These are phyloP conservation scores for Harpegnathos saltator DNA, from an alignment of 1,140 invertebrate species.

Conservation along the genomic window DNA sequence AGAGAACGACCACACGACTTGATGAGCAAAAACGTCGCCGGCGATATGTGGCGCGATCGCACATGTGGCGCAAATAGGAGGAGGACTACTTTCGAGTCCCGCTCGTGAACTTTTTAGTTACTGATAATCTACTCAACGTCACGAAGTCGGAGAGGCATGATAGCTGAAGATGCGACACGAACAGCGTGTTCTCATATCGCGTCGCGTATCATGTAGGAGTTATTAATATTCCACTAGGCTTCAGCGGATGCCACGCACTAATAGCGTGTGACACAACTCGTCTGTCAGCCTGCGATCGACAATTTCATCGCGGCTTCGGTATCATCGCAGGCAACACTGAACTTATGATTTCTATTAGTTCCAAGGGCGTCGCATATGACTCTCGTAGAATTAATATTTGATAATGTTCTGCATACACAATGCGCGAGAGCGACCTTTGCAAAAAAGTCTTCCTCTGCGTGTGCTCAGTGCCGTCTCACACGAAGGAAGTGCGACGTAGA, in stretches of 20 bases:
- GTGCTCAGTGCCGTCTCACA: conserved; percentile 9
- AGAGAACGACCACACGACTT: too few species aligned
- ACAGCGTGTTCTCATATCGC: too few species aligned
- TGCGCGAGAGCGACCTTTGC: background rate
- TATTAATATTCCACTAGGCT: conserved; percentile 29
- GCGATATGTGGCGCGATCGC: background rate
- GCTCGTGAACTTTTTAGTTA: conserved; percentile 11
- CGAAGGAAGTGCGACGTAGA: background rate
- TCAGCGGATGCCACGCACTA: conserved; percentile 3
- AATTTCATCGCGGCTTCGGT: background rate
- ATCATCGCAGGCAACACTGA: background rate
- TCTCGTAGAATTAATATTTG: conserved; percentile 55
- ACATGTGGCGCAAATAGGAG: background rate
- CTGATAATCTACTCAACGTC: conserved; percentile 7
- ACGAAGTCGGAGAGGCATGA: background rate
- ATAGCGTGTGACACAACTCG: background rate
- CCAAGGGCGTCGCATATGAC: background rate
- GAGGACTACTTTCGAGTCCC: background rate
- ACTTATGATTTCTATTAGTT: conserved; percentile 22
- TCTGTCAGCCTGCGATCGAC: background rate
- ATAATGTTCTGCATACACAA: conserved; percentile 45
- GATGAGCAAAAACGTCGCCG: background rate
- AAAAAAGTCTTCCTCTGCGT: background rate
- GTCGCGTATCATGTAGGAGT: background rate
- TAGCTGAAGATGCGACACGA: too few species aligned